Base-by-base conservation (phyloP, 1,140 invertebrate genomes). In the Triops cancriformis region DNA sequence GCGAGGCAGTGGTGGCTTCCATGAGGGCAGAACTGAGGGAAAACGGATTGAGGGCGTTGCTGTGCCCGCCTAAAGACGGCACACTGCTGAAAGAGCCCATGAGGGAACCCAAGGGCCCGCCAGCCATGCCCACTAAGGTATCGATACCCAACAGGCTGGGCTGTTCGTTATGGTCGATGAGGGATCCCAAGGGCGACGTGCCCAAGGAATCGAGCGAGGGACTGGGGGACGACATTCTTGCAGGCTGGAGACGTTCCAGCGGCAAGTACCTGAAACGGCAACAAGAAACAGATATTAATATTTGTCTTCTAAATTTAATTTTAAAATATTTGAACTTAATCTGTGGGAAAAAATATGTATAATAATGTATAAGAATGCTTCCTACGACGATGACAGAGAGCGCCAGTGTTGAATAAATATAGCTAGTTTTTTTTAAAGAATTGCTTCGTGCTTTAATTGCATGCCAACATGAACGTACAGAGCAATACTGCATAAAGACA, bases 181-280 rank as follows among this genome's bases (percentile, higher is more conserved):
- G 72, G 7, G 77, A 78, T 43, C 77, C 77, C 12, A 78, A 45
- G 26, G 77, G 77, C 37, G 77, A 78, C 27, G 77, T 78, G 41
- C 77, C 77, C 37, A 73, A 73, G 72, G 77, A 78, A 78, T 78
- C 77, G 72, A 78, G 45, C 73, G 77, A 78, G 28, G 77, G 73
- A 78, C 77, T 73, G 41, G 77, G 77, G 26, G 77, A 78, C 37
- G 77, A 73, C 74, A 76, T 76, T 64, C 11, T 23, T 28, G 27
- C 7, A 18, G 74, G 14, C 31, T 76, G 28, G 26, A 41, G 18
- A 42, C 37, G 45, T 26, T 76, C 74, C 74, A 43, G 37, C 23
- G 27, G 18, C 27, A 64, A 64, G 51, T 23, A 43, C 45, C 37
- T 31, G 31, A 76, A 76, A 0, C 74, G 1, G 11, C 27, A 11